Conservation (phyloP, 2,888 invertebrate genomes). For the Cyclophora punctaria region DNA sequence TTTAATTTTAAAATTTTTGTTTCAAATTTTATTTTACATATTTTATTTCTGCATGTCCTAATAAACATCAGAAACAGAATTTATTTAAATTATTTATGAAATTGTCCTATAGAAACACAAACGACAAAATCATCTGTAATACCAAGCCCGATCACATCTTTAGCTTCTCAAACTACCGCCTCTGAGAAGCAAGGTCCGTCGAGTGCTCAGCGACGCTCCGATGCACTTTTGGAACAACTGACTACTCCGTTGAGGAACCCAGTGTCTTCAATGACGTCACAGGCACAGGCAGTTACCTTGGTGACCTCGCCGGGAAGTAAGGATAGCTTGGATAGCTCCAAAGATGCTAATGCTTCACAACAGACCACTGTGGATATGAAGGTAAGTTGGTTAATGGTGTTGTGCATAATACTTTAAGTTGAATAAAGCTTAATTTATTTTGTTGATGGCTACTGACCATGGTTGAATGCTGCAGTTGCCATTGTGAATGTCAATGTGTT, state of each 20-base stretch:
- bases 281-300: slow-evolving; percentile 30
- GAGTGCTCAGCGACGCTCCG: slow-evolving; percentile 59
- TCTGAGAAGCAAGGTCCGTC: slow-evolving; percentile 57
- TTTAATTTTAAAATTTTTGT: no score
- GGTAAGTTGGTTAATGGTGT: slow-evolving; percentile 26
- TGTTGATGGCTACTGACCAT: no score
- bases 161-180: slow-evolving; percentile 50
- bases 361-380: slow-evolving; percentile 58
- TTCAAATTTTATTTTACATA: no score
- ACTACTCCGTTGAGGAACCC: slow-evolving; percentile 58
- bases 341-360: slow-evolving; percentile 48
- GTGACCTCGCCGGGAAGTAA: slow-evolving; percentile 51
- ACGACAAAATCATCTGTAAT: slow-evolving; percentile 59
- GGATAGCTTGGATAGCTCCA: slow-evolving; percentile 50
- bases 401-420: no score
- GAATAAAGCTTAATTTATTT: no score
- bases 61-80: no score
- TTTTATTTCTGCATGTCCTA: no score
- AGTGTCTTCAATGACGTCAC: slow-evolving; percentile 36
- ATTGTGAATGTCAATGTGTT: no score
- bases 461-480: no score
- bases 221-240: slow-evolving; percentile 61
- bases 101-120: slow-evolving; percentile 39
- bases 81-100: no score
- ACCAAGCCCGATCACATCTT: slow-evolving; percentile 55